Percentiles rank a stretch among this genome's conserved stretches.
Conservation (phyloP, 2,888 invertebrate genomes). For the Bursaphelenchus okinawaensis region DNA sequence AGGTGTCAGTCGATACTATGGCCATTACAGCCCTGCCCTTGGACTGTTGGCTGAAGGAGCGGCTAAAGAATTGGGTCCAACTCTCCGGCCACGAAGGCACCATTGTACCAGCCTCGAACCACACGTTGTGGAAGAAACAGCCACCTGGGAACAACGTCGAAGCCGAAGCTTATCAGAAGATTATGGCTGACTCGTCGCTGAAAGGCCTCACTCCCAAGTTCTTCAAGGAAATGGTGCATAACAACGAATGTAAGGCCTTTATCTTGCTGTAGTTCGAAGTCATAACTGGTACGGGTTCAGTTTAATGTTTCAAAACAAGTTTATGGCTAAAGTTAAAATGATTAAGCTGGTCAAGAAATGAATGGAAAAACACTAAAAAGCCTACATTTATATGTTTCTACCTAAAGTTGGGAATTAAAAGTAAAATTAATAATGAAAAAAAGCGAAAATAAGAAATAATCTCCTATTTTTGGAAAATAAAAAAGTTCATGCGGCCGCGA, state of each 20-base stretch:
- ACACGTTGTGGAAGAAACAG: slow-evolving; percentile 58
- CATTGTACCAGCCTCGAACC: slow-evolving; percentile 56
- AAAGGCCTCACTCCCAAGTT: slow-evolving; percentile 60
- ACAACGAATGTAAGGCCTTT: slow-evolving; percentile 59
- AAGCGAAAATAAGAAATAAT: no score
- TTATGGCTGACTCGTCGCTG: slow-evolving; percentile 51
- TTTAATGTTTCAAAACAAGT: no score
- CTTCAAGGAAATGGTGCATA: slow-evolving; percentile 59
- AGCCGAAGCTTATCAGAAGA: slow-evolving; percentile 59
- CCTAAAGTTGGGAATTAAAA: no score
- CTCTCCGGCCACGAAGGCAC: slow-evolving; percentile 47
- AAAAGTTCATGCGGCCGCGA: no score
- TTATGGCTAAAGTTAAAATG: no score
- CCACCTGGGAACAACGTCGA: slow-evolving; percentile 59
- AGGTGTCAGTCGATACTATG: slow-evolving; percentile 57
- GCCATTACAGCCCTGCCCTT: slow-evolving; percentile 56
- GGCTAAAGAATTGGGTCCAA: slow-evolving; percentile 37
- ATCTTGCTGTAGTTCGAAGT: not conserved
- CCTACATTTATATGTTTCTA: no score
- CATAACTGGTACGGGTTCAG: no score
- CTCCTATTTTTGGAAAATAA: no score
- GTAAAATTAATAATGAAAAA: no score
- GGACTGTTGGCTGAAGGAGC: slow-evolving; percentile 56
- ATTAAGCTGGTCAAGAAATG: no score
- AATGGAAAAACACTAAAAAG: no score